These are phyloP conservation scores for Rhinella marina DNA, from an alignment of 2,797 vertebrate genomes.

Conservation along the genomic window DNA sequence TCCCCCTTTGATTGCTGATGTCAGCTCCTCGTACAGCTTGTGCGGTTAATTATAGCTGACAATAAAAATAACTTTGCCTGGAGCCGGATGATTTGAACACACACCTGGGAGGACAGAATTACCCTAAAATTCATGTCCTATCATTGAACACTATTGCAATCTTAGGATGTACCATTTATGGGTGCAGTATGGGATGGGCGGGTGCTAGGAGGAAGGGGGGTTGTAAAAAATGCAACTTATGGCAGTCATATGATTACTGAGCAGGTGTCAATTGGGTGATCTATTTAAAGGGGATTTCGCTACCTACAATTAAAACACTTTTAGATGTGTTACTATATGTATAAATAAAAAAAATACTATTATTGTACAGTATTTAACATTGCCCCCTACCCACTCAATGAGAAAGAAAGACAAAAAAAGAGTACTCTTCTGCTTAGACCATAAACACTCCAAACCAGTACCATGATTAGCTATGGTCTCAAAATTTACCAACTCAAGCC, in stretches of 20 bases:
- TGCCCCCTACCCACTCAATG: no score
- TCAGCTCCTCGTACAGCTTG: slow-evolving; percentile 41
- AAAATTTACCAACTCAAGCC: no score
- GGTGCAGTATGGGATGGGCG: background rate
- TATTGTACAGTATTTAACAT: no score
- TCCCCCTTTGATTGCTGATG: slow-evolving; percentile 40
- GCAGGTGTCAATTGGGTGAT: background rate
- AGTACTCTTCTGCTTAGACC: no score
- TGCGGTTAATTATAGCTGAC: slow-evolving; percentile 50
- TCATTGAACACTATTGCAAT: background rate
- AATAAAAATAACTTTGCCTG: slow-evolving; percentile 56
- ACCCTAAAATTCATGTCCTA: slow-evolving; percentile 52
- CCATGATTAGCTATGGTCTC: no score
- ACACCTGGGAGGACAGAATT: slow-evolving; percentile 52
- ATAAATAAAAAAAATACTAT: no score
- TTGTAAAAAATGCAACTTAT: background rate
- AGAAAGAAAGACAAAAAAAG: no score
- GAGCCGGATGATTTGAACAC: slow-evolving; percentile 35
- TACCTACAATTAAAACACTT: background rate
- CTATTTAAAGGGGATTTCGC: background rate
- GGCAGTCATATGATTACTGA: background rate
- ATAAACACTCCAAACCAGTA: no score
- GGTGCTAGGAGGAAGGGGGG: background rate
- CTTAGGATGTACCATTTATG: background rate
- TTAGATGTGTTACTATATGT: no score